Evolutionary conservation across 2,888 invertebrate genomes (phyloP), one percentile per base, ranked within the genome.

Genomic region (Rotaria macrura): DNA sequence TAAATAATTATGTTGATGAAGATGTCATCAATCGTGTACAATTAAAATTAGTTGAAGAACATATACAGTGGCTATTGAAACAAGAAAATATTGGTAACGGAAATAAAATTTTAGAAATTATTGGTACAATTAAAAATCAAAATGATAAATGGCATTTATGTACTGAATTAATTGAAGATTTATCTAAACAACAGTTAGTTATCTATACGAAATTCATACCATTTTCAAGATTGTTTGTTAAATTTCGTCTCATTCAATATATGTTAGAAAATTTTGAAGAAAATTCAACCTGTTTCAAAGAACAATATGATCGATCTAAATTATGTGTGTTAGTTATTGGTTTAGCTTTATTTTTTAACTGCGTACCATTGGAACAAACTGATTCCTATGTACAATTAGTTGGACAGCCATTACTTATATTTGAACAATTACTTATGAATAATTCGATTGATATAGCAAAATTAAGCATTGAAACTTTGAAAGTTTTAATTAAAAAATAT

Each of bases 381-480:
- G 79, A 79, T 79, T 79, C 43, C 25, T 90, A 90, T 87, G 87
- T 87, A n/a, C 89, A 90, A 85, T 88, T 90, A 38, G 88, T 90
- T 12, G 87, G 89, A 6, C 87, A 89, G 87, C 96, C 96, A 0
- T 89, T 94, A 72, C 91, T 94, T 7, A 94, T 96, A 89, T 92
- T 96, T 17, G 96, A 96, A 89, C 95, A 95, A 89, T 92, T 95
- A 85, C 90, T 96, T 23, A 95, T 96, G 95, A 95, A 96, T 89
- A 94, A 89, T 88, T 90, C 91, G 89, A 90, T 91, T 85, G 83
- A 87, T 84, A 25, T 86, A 14, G 43, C 43, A 10, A 52, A 83
- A 17, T 83, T 84, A 74, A 83, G 84, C 17, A 86, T 86, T 23
- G 84, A 86, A 83, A 29, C 74, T 25, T 84, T 84, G 6, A 74